A percentile compares a stretch with the other conserved stretches of the same genome.
phyloP scores from a whole-genome alignment of 2,797 vertebrate genomes.

The Centroberyx gerrardi region DNA sequence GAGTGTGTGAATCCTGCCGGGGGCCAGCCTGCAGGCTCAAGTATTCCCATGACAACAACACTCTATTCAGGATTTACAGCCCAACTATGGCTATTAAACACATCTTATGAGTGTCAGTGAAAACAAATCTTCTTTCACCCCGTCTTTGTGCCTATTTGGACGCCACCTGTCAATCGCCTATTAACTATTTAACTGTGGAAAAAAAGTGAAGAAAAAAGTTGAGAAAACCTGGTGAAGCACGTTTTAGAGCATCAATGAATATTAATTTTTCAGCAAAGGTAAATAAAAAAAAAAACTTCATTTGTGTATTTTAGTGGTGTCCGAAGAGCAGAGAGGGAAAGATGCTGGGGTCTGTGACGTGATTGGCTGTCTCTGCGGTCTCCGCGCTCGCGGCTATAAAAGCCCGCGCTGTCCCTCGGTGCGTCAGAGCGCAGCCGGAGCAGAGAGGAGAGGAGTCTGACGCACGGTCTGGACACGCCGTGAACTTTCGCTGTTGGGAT shows the following conservation, averaged over 20 bases:
- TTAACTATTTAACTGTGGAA: too few species aligned
- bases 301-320: not conserved
- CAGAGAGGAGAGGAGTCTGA: not conserved
- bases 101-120: not conserved
- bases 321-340: not conserved
- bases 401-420: accelerated
- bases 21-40: not conserved
- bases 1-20: not conserved
- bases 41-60: not conserved
- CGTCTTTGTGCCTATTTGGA: too few species aligned
- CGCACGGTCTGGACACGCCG: slow-evolving; percentile 3
- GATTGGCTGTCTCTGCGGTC: slow-evolving; percentile 72
- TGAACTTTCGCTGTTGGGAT: not conserved
- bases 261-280: too few species aligned
- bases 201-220: not conserved
- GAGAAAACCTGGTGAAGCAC: too few species aligned
- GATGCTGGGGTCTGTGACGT: slow-evolving; percentile 33
- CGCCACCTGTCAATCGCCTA: too few species aligned
- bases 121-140: too few species aligned
- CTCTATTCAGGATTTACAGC: not conserved
- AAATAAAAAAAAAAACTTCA: too few species aligned
- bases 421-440: slow-evolving; percentile 39
- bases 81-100: not conserved
- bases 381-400: slow-evolving; percentile 68
- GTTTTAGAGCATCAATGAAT: too few species aligned